Base-by-base conservation (phyloP, 2,797 vertebrate genomes). In the Miichthys miiuy region DNA sequence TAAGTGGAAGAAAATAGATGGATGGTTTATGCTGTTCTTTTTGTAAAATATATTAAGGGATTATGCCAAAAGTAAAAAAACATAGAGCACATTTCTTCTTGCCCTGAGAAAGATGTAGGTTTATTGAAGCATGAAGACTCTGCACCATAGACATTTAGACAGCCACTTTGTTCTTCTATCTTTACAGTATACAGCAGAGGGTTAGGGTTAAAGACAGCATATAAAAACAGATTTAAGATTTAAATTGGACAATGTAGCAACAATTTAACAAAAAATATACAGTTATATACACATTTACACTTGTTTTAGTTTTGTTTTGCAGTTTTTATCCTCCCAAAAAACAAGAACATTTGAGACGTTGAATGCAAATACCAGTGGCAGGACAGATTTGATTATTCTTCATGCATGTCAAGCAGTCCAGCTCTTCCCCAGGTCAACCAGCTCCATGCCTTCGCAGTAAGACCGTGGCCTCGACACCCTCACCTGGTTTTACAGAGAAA, bases 391-490 rank as follows among this genome's bases (percentile, higher is more conserved):
- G 18, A 68, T 60, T 75, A 17, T 60, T 61, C 2, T 63, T 30
- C 6, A 7, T 16, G 38, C 8, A 25, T 13, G 6, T 96, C 94
- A 97, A 21, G 97, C 96, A 0, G 97, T 97, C 97, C 97, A 97
- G 89, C 96, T 97, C 75, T 95, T 93, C 85, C 96, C 96, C n/a
- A 97, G 81, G 71, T 91, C 96, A 17, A 92, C 95, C 91, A 97
- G 94, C 91, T 97, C 96, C 96, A 96, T 96, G 71, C 96, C 97
- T 84, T 97, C 96, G n/a, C 96, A 96, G 90, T 94, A 94, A 0
- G 96, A 96, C 23, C 90, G 95, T 0, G 96, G 95, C 80, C 96
- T 91, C 0, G 95, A 88, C 2, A 91, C 82, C 83, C 92, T 94
- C 69, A 92, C 94, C 97, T 97, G 90, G 21, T 79, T 63, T 46